Evolutionary conservation across 2,888 invertebrate genomes (phyloP).

Genomic region (Biston stratarius): DNA sequence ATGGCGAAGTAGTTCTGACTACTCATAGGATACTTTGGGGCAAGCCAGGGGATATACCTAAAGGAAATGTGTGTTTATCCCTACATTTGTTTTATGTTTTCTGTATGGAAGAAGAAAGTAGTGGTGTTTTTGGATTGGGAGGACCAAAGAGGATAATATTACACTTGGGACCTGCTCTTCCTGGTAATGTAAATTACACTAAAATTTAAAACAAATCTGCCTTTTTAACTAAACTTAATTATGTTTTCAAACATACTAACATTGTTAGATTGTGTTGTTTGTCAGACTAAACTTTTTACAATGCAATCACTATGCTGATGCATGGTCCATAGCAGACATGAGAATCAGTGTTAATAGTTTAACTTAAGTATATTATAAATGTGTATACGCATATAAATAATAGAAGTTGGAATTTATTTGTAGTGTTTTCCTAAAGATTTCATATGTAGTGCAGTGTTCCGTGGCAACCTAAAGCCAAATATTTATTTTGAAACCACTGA

Average conservation of each 20-base stretch:
- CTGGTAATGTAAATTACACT: slow-evolving; percentile 70
- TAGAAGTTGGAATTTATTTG: too few species aligned
- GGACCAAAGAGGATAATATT: slow-evolving; percentile 92
- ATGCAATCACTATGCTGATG: too few species aligned
- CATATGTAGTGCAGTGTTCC: too few species aligned
- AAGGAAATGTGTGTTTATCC: slow-evolving; percentile 89
- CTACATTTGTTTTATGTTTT: slow-evolving; percentile 91
- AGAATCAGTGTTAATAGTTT: background rate
- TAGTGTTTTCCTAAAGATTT: too few species aligned
- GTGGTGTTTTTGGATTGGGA: slow-evolving; percentile 92
- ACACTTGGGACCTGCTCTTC: slow-evolving; percentile 89
- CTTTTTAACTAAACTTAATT: background rate
- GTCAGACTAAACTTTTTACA: too few species aligned
- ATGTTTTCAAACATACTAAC: too few species aligned
- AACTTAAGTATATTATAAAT: too few species aligned
- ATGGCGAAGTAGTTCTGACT: slow-evolving; percentile 93
- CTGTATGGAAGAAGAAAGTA: slow-evolving; percentile 92
- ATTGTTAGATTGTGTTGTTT: too few species aligned
- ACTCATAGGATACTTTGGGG: slow-evolving; percentile 95
- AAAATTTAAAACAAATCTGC: background rate
- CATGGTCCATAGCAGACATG: background rate
- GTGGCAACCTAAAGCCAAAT: too few species aligned
- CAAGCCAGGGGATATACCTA: slow-evolving; percentile 90
- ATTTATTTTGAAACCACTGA: too few species aligned
- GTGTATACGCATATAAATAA: too few species aligned